Percentiles rank a stretch among this genome's conserved stretches.
Evolutionary conservation across 1,140 invertebrate species (phyloP).

Genomic region (Halesus radiatus): DNA sequence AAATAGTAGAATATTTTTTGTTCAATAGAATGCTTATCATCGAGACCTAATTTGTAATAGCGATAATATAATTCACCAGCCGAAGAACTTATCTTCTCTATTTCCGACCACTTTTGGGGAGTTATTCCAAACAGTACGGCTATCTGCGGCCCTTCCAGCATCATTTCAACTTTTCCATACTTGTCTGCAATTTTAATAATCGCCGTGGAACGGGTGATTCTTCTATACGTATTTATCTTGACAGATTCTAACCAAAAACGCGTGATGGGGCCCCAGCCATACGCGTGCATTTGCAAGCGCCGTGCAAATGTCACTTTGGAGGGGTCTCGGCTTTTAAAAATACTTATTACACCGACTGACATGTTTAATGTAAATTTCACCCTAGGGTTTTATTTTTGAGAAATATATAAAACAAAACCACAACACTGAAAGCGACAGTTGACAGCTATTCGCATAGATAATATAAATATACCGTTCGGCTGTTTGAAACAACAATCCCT

Average conservation of each 20-base stretch:
- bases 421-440: too few species aligned
- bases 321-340: conserved; percentile 28
- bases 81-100: conserved; percentile 23
- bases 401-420: too few species aligned
- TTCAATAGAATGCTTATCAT: conserved; percentile 34
- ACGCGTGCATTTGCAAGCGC: conserved; percentile 20
- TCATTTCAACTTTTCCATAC: conserved; percentile 16
- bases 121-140: conserved; percentile 38
- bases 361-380: neutral
- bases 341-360: neutral
- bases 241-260: conserved; percentile 40
- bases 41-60: conserved; percentile 41
- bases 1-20: conserved; percentile 50
- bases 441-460: too few species aligned
- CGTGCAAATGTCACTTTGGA: conserved; percentile 39
- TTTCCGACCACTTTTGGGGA: conserved; percentile 29
- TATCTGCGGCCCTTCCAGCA: conserved; percentile 40
- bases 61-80: conserved; percentile 41
- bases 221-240: conserved; percentile 27
- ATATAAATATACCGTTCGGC: too few species aligned
- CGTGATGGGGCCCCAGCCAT: conserved; percentile 37
- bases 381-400: too few species aligned
- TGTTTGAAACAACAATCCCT: too few species aligned
- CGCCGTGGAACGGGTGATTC: conserved; percentile 23
- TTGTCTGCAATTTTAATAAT: conserved; percentile 39